phyloP scores from a whole-genome alignment of 2,113 vertebrate species.

The Scartelaos histophorus region DNA sequence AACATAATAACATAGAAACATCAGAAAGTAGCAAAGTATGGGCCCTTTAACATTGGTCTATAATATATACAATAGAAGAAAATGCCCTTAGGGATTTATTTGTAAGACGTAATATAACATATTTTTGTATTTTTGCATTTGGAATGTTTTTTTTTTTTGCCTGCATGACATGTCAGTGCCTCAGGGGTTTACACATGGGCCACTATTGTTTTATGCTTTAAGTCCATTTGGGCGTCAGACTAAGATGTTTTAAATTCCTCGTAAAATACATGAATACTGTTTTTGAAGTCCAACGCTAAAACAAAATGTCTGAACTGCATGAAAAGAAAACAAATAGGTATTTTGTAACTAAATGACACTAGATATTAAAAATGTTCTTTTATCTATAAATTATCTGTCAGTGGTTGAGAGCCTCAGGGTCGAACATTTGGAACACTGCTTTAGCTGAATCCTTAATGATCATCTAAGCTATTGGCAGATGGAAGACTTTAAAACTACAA shows the following conservation, averaged over 20 bases:
- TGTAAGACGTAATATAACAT: no score
- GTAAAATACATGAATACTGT: neutral
- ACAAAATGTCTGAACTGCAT: neutral
- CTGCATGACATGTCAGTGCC: slow-evolving; percentile 16
- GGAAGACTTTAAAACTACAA: neutral
- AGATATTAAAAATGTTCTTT: neutral
- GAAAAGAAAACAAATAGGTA: neutral
- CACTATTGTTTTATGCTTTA: neutral
- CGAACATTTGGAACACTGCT: neutral
- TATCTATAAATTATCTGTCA: neutral
- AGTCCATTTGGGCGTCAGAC: neutral
- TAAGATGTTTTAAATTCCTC: neutral
- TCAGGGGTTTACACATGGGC: neutral
- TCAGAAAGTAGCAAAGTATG: no score
- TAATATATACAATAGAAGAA: no score
- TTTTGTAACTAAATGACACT: neutral
- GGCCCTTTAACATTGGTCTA: no score
- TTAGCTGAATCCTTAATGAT: neutral
- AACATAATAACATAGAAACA: no score
- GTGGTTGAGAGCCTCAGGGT: neutral
- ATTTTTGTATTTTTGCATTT: no score
- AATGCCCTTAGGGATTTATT: no score
- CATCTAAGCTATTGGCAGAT: neutral
- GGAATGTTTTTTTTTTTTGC: neutral
- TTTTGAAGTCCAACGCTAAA: neutral